phyloP scores from a whole-genome alignment of 1,140 invertebrate genomes.

The Probaryconus sp. region DNA sequence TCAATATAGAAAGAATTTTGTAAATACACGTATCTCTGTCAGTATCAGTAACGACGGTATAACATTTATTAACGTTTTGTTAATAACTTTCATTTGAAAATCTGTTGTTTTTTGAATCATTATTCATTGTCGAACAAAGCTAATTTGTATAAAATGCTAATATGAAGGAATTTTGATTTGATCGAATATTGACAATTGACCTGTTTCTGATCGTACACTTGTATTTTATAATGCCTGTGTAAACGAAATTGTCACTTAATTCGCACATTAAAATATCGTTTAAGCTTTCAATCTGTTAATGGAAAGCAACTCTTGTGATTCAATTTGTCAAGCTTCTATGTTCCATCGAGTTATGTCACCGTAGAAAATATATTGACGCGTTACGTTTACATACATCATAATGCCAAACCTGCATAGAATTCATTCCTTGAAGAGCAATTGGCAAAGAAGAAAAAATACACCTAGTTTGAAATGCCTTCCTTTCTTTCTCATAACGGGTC shows the following conservation, averaged over 20 bases:
- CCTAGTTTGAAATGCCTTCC: not conserved
- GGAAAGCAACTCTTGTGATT: constrained; percentile 29
- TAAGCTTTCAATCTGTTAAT: constrained; percentile 8
- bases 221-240: not conserved
- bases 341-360: constrained; percentile 12
- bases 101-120: too few relatives aligned
- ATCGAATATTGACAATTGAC: too few relatives aligned
- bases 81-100: too few relatives aligned
- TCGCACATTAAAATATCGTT: constrained; percentile 2
- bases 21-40: too few relatives aligned
- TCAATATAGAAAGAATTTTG: too few relatives aligned
- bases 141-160: too few relatives aligned
- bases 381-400: constrained; percentile 29
- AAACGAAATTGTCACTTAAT: constrained; percentile 19
- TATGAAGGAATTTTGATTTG: too few relatives aligned
- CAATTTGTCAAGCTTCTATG: constrained; percentile 29
- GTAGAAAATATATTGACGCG: constrained; percentile 7
- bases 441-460: not conserved
- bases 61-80: too few relatives aligned
- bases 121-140: too few relatives aligned
- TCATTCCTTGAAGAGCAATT: constrained; percentile 10
- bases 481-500: constrained; percentile 14
- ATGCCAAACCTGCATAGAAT: constrained; percentile 14
- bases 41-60: too few relatives aligned
- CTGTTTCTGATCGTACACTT: not conserved